Evolutionary conservation across 1,140 invertebrate species (phyloP).

Genomic region (Drosophila melanogaster): Release_6_plus_ISO1_MT NT_033779.5:14447501-14448000

Average conservation of each 20-base stretch:
- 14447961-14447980: conserved; percentile 83
- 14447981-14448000: conserved; percentile 57
- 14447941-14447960: conserved; percentile 84
- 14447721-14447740: conserved; percentile 65
- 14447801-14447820: conserved; percentile 82
- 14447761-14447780: conserved; percentile 81
- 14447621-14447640: conserved; percentile 59
- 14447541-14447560: conserved; percentile 84
- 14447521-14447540: conserved; percentile 84
- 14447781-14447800: conserved; percentile 70
- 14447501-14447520: conserved; percentile 84
- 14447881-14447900: conserved; percentile 20
- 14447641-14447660: conserved; percentile 83
- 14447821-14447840: conserved; percentile 83
- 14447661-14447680: conserved; percentile 58
- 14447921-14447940: conserved; percentile 16
- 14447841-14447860: conserved; percentile 84
- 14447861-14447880: conserved; percentile 81
- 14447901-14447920: not conserved
- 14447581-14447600: conserved; percentile 35
- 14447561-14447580: conserved; percentile 82
- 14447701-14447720: conserved; percentile 36
- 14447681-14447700: conserved; percentile 18
- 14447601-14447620: conserved; percentile 20
- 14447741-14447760: conserved; percentile 84